Evolutionary conservation across 2,888 invertebrate species (phyloP), one percentile per base, ranked within the genome.

Genomic region (Leucophenga maculata): DNA sequence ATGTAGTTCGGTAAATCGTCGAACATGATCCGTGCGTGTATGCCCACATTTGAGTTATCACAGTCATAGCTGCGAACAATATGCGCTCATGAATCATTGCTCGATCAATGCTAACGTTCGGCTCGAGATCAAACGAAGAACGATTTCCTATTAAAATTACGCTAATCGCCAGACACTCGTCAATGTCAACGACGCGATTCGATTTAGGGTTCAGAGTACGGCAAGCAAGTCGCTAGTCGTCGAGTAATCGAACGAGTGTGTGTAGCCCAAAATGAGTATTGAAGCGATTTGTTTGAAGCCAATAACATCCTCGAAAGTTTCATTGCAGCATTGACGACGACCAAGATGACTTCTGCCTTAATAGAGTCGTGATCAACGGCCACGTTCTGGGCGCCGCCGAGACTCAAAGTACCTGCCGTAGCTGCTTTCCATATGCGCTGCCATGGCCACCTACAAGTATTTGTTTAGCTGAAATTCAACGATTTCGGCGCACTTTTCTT

Each of bases 351-450:
- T 62, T 62, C 64, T 59, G 67, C 68, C 72, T 82, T 83, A 84
- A 85, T 84, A 82, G 78, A 86, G 83, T 85, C 86, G 86, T 86
- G 86, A 86, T 84, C 82, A 74, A 73, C 75, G 68, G 72, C 77
- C 86, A 86, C 85, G 84, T 82, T 77, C 68, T 69, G 18, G 31
- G 4, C 68, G 66, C 50, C 32, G 50, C 54, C 18, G 31, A 16
- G 31, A 60, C 26, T 46, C 31, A 20, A 67, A 67, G 50, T 44
- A 14, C 44, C 48, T 46, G 16, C 11, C 14, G 22, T 44, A 44
- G 20, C 46, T 46, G 66, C 68, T 66, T 64, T 60, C 48, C 68
- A 65, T 66, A 59, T 26, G 32, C 60, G 3, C 39, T 44, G 11
- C n/a, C n/a, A n/a, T 74, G 76, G 69, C 74, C 72, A 74, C 72